Conservation (phyloP, 2,113 vertebrate genomes). For the Aegithalos caudatus region DNA sequence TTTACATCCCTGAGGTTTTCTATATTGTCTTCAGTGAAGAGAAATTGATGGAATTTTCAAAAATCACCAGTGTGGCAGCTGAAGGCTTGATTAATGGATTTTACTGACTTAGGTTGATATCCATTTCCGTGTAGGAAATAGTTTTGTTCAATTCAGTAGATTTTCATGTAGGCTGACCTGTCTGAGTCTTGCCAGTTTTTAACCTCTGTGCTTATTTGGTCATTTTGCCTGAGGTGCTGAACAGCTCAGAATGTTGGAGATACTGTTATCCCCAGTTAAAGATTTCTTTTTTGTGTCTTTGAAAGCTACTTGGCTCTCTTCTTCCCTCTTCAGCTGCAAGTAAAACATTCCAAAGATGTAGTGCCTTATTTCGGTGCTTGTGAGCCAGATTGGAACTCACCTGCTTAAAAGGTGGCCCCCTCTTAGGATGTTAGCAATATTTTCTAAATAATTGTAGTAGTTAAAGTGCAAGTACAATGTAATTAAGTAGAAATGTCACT, state of each 20-base stretch:
- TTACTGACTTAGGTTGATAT: neutral
- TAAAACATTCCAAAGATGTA: neutral
- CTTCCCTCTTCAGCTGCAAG: neutral
- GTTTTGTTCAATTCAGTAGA: neutral
- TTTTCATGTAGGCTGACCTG: neutral
- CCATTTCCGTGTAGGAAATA: accelerated
- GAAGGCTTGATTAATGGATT: neutral
- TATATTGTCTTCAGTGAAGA: neutral
- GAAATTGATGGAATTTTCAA: neutral
- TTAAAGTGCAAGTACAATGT: slow-evolving; percentile 10
- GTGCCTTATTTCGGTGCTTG: neutral
- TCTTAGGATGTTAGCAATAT: neutral
- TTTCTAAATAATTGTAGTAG: slow-evolving; percentile 13
- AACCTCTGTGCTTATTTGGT: neutral
- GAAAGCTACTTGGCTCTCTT: neutral
- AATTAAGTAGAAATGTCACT: slow-evolving; percentile 40
- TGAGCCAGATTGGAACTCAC: neutral
- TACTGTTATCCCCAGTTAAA: neutral
- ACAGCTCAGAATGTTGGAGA: neutral
- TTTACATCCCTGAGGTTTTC: neutral
- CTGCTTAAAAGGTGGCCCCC: neutral
- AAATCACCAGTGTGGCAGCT: neutral
- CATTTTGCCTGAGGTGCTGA: neutral
- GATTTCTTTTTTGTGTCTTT: neutral
- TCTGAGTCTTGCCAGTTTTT: neutral